These are phyloP conservation scores for Tragopan temminckii DNA, from an alignment of 2,797 vertebrate genomes.

Conservation along the genomic window DNA sequence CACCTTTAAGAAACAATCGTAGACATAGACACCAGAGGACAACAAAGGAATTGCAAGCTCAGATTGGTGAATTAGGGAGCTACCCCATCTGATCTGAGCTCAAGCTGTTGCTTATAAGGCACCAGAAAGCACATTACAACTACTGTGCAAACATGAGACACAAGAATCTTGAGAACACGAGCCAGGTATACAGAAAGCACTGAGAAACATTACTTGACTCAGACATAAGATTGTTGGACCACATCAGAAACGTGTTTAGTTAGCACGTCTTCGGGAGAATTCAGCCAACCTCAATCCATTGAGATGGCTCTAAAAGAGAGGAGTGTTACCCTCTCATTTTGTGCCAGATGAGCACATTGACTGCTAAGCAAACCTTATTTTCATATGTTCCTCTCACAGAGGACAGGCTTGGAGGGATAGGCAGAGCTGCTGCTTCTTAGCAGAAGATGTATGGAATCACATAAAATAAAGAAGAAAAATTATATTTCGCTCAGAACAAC, in stretches of 20 bases:
- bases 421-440: neutral
- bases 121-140: neutral
- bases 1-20: neutral
- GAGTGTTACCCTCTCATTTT: neutral
- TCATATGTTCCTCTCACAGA: neutral
- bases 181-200: neutral
- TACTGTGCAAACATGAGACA: neutral
- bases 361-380: fast-evolving
- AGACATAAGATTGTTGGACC: neutral
- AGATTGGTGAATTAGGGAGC: neutral
- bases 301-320: neutral
- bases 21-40: neutral
- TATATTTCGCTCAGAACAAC: neutral
- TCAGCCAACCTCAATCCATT: neutral
- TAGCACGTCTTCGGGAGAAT: neutral
- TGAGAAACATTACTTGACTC: neutral
- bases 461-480: neutral
- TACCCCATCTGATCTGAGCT: neutral
- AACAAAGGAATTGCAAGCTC: neutral
- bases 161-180: neutral
- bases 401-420: neutral
- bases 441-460: neutral
- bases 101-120: neutral
- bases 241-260: neutral
- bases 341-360: neutral